Evolutionary conservation across 2,113 vertebrate species (phyloP).

Genomic region (Dromiciops gliroides): DNA sequence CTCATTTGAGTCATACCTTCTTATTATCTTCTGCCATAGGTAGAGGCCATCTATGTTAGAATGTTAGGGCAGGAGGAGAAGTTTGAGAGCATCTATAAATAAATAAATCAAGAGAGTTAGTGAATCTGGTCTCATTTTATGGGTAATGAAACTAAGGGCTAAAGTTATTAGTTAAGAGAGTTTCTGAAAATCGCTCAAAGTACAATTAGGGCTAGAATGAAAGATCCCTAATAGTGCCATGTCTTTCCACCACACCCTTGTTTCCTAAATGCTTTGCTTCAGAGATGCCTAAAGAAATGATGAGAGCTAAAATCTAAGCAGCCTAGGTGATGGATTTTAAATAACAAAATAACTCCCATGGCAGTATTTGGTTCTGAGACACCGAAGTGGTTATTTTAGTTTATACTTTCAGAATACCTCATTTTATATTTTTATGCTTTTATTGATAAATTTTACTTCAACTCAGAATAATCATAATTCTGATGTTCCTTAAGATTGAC

Average conservation of each 20-base stretch:
- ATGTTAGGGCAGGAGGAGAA: background rate
- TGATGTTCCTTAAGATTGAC: slow-evolving; percentile 54
- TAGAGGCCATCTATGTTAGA: slow-evolving; percentile 1
- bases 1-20: slow-evolving; percentile 18
- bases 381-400: slow-evolving; percentile 43
- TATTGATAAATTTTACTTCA: slow-evolving; percentile 65
- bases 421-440: slow-evolving; percentile 46
- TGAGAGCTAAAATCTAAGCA: slow-evolving; percentile 14
- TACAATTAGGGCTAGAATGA: background rate
- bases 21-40: slow-evolving; percentile 12
- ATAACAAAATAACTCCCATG: slow-evolving; percentile 10
- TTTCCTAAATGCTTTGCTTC: slow-evolving; percentile 23
- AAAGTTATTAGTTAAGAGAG: background rate
- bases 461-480: slow-evolving; percentile 48
- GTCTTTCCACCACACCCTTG: background rate
- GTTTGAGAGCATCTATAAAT: background rate
- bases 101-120: background rate
- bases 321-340: slow-evolving; percentile 58
- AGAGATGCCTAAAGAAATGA: background rate
- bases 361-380: slow-evolving; percentile 45
- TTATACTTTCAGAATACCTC: slow-evolving; percentile 30
- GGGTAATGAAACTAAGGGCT: background rate
- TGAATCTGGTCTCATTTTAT: background rate
- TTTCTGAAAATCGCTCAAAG: background rate
- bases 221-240: background rate